A percentile compares a stretch with the other conserved stretches of the same genome.
Conservation (phyloP, 2,113 vertebrate genomes). For the Pluvianellus socialis region DNA sequence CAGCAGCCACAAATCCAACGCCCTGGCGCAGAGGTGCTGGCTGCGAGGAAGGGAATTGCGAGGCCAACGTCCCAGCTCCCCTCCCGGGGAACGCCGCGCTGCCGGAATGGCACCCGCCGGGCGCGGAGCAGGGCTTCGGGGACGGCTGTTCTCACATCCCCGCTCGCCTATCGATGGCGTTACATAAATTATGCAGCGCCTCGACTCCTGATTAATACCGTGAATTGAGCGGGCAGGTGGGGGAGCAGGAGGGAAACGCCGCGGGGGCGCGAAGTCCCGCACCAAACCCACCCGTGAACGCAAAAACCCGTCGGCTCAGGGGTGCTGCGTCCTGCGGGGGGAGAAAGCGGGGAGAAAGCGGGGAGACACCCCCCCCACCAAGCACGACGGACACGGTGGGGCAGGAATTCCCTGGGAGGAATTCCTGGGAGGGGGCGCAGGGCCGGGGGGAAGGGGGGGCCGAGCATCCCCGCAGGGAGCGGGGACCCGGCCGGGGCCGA, state of each 20-base stretch:
- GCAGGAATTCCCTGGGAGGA: not conserved
- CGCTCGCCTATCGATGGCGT: conserved; percentile 11
- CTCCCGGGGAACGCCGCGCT: fast-evolving
- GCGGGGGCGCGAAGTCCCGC: not conserved
- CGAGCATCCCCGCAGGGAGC: not conserved
- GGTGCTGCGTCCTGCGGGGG: not conserved
- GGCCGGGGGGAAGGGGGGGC: not conserved
- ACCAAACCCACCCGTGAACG: not conserved
- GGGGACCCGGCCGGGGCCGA: not conserved
- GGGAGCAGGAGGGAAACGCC: not conserved
- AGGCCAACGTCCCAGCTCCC: not conserved
- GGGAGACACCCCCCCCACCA: not conserved
- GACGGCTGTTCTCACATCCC: not conserved
- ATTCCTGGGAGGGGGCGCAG: not conserved
- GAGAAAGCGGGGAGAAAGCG: fast-evolving
- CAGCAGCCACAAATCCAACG: not conserved
- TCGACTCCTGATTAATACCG: conserved; percentile 33
- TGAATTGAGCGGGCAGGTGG: not conserved
- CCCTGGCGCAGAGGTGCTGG: not conserved
- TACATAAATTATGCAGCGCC: conserved; percentile 63
- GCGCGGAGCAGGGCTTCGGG: not conserved
- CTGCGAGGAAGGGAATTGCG: not conserved
- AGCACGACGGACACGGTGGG: fast-evolving
- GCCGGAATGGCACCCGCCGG: not conserved
- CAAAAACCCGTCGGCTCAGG: not conserved